These are phyloP conservation scores for Heterohyrax brucei DNA, from an alignment of 2,797 vertebrate genomes.

Conservation along the genomic window DNA sequence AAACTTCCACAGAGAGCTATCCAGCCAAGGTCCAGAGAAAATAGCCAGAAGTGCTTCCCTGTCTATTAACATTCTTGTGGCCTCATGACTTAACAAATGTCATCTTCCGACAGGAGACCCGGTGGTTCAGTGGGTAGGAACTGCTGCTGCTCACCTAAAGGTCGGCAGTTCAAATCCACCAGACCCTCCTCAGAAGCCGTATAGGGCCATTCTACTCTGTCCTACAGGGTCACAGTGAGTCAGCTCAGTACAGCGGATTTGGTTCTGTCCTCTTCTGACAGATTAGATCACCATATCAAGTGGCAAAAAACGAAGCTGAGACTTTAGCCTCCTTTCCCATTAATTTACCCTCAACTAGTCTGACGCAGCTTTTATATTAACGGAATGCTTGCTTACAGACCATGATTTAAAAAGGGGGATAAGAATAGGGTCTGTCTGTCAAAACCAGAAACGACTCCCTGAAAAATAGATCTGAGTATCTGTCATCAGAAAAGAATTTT, in stretches of 20 bases:
- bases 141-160: too few relatives aligned
- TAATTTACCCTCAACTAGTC: slow-evolving; percentile 46
- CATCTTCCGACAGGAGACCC: not conserved
- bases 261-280: not conserved
- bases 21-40: not conserved
- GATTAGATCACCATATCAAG: not conserved
- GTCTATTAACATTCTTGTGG: not conserved
- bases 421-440: not conserved
- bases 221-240: too few relatives aligned
- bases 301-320: not conserved
- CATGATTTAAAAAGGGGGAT: not conserved
- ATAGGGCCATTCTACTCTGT: too few relatives aligned
- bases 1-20: not conserved
- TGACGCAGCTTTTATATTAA: slow-evolving; percentile 4
- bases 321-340: slow-evolving; percentile 36
- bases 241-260: too few relatives aligned
- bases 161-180: too few relatives aligned
- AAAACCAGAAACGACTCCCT: slow-evolving; percentile 41
- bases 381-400: slow-evolving; percentile 1
- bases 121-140: too few relatives aligned
- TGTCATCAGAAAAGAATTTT: slow-evolving; percentile 48
- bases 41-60: not conserved
- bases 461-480: slow-evolving; percentile 5
- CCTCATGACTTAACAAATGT: not conserved
- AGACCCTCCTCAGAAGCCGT: too few relatives aligned